These are phyloP conservation scores for Dasysyrphus tricinctus DNA, from an alignment of 2,888 invertebrate genomes.

Conservation along the genomic window DNA sequence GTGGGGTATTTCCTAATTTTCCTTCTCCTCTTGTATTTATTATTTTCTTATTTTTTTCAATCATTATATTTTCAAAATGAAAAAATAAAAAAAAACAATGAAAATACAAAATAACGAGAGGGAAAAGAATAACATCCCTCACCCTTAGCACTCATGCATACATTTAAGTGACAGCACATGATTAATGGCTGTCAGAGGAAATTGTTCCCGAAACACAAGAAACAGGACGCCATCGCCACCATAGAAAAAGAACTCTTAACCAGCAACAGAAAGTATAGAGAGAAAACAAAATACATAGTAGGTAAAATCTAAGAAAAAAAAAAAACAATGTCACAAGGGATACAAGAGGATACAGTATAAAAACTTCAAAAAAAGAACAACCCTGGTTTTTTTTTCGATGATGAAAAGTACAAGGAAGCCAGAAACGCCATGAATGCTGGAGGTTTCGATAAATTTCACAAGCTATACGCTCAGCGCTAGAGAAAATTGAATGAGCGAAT, in stretches of 20 bases:
- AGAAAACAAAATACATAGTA: constrained; percentile 63
- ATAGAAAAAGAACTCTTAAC: constrained; percentile 47
- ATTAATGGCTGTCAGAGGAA: constrained; percentile 84
- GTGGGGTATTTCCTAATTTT: constrained; percentile 66
- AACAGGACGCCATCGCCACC: constrained; percentile 70
- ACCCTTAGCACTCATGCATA: constrained; percentile 78
- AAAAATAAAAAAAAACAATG: constrained; percentile 22
- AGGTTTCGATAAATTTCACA: constrained; percentile 58
- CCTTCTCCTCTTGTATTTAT: constrained; percentile 45
- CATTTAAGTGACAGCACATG: constrained; percentile 83
- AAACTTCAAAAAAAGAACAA: constrained; percentile 28
- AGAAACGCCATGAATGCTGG: constrained; percentile 5
- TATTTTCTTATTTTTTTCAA: constrained; percentile 57
- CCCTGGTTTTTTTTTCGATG: constrained; percentile 39
- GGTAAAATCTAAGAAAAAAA: constrained; percentile 75
- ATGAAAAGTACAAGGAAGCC: constrained; percentile 31
- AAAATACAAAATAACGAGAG: constrained; percentile 34
- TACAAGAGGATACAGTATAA: constrained; percentile 9
- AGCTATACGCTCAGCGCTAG: constrained; percentile 46
- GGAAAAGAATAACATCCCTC: constrained; percentile 61
- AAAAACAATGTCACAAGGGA: constrained; percentile 74
- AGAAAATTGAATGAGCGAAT: constrained; percentile 70
- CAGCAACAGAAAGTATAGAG: constrained; percentile 76
- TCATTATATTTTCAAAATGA: constrained; percentile 56
- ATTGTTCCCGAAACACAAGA: constrained; percentile 76